These are phyloP conservation scores for Phortica magna DNA, from an alignment of 2,888 invertebrate species.

Conservation along the genomic window DNA sequence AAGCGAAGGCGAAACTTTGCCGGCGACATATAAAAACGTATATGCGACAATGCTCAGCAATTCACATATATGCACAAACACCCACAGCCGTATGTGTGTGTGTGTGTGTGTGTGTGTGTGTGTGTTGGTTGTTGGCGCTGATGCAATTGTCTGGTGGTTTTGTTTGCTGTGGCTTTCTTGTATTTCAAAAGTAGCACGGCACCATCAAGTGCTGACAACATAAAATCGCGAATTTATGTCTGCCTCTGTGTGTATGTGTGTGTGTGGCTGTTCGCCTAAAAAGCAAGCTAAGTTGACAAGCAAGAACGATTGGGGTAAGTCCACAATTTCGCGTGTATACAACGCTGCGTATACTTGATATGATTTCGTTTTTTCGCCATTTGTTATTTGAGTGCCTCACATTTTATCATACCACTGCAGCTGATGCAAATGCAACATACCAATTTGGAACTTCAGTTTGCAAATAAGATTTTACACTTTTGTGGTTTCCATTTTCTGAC, in stretches of 20 bases:
- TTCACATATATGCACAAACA: background rate
- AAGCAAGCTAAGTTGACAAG: conserved; percentile 12
- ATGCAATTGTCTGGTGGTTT: conserved; percentile 22
- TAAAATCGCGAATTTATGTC: conserved; percentile 21
- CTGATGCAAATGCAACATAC: conserved; percentile 1
- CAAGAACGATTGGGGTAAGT: background rate
- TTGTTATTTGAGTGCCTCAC: background rate
- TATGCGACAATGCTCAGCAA: background rate
- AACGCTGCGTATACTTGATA: conserved; percentile 1
- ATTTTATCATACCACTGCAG: conserved; percentile 15
- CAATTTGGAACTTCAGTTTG: background rate
- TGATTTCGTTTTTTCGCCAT: background rate
- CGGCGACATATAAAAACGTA: conserved; percentile 9
- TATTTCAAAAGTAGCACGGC: conserved; percentile 3
- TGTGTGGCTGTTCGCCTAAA: background rate
- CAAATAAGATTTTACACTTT: conserved; percentile 23
- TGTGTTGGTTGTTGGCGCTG: conserved; percentile 1
- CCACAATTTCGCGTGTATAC: background rate
- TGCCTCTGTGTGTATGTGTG: background rate
- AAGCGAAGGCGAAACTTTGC: conserved; percentile 3
- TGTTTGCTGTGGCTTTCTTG: conserved; percentile 26
- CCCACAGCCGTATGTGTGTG: background rate
- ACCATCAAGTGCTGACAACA: background rate
- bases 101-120: background rate
- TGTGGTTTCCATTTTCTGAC: conserved; percentile 18